These are phyloP conservation scores for Cyanoramphus novaezelandiae DNA, from an alignment of 2,113 vertebrate species.

Conservation along the genomic window DNA sequence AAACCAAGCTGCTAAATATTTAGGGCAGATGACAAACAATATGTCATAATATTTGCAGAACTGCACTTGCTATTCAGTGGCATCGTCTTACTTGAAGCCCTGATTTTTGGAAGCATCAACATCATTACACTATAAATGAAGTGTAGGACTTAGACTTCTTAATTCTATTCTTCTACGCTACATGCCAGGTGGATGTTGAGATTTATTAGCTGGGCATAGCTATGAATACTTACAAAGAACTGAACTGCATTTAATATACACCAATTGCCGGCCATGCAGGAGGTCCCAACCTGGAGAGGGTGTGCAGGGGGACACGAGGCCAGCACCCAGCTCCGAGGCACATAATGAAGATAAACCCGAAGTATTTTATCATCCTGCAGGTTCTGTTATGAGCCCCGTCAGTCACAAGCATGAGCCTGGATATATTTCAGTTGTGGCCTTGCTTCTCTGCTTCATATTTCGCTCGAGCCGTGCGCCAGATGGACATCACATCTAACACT, in stretches of 20 bases:
- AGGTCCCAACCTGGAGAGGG: not conserved
- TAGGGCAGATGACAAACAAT: constrained; percentile 74
- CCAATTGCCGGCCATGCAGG: not conserved
- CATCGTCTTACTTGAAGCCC: constrained; percentile 52
- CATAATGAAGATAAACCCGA: not conserved
- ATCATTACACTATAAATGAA: constrained; percentile 31
- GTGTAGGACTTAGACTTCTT: constrained; percentile 52
- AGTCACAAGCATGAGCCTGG: not conserved
- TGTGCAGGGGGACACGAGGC: fast-evolving
- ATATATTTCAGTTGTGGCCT: not conserved
- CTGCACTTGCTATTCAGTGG: constrained; percentile 67
- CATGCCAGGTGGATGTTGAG: constrained; percentile 26
- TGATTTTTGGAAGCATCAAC: constrained; percentile 46
- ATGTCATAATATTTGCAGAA: constrained; percentile 77
- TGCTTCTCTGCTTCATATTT: not conserved
- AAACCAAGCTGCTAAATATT: constrained; percentile 74
- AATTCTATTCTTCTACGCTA: constrained; percentile 33
- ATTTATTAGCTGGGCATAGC: not conserved
- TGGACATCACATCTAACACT: not conserved
- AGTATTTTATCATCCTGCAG: not conserved
- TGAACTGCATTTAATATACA: not conserved
- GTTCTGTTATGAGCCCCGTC: not conserved
- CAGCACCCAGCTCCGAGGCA: not conserved
- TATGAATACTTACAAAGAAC: not conserved
- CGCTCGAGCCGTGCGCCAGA: fast-evolving